Evolutionary conservation across 2,113 vertebrate species (phyloP).

Genomic region (Scophthalmus maximus): DNA sequence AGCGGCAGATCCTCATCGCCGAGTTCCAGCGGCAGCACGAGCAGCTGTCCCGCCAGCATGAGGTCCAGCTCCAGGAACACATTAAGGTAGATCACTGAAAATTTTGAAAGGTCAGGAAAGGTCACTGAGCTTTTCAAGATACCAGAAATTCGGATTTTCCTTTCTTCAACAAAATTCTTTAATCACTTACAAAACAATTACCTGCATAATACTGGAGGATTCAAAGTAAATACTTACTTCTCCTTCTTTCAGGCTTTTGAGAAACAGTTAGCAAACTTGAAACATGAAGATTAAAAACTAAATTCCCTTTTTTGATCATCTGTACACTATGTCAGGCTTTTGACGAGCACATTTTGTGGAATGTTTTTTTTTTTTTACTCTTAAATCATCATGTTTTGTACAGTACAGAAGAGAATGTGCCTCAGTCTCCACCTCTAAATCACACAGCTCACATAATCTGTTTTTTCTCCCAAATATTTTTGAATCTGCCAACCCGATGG

Average conservation of each 20-base stretch:
- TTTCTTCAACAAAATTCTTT: background rate
- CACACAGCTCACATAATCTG: background rate
- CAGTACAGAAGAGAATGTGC: background rate
- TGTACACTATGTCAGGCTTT: background rate
- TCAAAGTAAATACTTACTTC: too few species aligned
- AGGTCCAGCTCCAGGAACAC: slow-evolving; percentile 97
- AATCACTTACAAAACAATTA: background rate
- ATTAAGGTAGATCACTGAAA: slow-evolving; percentile 84
- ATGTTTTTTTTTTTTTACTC: background rate
- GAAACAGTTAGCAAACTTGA: background rate
- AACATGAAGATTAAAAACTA: background rate
- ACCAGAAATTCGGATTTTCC: too few species aligned
- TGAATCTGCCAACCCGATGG: background rate
- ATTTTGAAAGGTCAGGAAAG: too few species aligned
- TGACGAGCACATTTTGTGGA: background rate
- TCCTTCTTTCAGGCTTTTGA: background rate
- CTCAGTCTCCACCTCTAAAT: background rate
- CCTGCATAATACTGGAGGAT: too few species aligned
- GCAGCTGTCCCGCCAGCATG: slow-evolving; percentile 97
- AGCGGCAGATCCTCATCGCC: slow-evolving; percentile 95
- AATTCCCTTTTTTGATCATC: background rate
- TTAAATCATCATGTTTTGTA: background rate
- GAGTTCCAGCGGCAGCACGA: slow-evolving; percentile 98
- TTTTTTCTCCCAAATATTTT: background rate
- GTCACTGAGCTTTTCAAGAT: too few species aligned